Conservation (phyloP, 2,113 vertebrate genomes). For the Rhizomys pruinosus region DNA sequence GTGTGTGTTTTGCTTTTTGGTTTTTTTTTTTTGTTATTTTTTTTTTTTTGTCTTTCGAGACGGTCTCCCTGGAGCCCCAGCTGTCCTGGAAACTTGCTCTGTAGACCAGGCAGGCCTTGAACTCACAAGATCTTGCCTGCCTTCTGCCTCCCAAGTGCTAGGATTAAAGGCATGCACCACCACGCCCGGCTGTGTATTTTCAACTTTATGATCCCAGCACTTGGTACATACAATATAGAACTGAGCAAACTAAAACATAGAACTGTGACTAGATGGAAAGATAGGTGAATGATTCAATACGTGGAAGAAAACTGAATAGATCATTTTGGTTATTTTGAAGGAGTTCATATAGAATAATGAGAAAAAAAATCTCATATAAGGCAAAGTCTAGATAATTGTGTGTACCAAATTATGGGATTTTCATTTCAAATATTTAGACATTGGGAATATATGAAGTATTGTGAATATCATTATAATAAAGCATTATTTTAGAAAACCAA, state of each 20-base stretch:
- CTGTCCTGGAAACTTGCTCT: no score
- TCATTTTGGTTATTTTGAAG: not conserved
- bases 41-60: no score
- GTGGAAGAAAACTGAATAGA: not conserved
- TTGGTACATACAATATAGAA: not conserved
- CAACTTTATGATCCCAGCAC: not conserved
- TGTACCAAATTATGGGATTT: not conserved
- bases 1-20: no score
- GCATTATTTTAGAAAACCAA: not conserved
- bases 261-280: not conserved
- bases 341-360: not conserved
- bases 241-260: not conserved
- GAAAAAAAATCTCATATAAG: not conserved
- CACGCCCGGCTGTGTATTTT: no score
- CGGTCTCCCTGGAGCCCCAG: no score
- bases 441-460: not conserved
- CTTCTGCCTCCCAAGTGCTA: no score
- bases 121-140: no score
- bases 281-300: not conserved
- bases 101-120: no score
- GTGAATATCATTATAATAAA: constrained; percentile 2
- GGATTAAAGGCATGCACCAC: no score
- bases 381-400: not conserved
- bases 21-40: no score
- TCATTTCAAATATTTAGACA: not conserved